A percentile compares a stretch with the other conserved stretches of the same genome.
Evolutionary conservation across 2,888 invertebrate species (phyloP).

Genomic region (Adineta ricciae): DNA sequence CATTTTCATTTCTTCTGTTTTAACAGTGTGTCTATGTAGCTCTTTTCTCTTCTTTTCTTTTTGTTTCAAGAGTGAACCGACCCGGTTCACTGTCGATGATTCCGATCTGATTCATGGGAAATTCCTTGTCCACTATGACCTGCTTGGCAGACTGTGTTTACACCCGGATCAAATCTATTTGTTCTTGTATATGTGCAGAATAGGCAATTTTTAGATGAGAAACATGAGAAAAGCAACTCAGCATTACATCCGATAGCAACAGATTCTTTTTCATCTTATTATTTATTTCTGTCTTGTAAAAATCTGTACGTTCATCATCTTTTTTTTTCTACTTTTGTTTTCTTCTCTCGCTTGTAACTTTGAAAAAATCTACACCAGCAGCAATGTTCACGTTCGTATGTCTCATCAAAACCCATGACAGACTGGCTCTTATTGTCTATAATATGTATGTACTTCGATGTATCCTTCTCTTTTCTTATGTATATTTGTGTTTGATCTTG

Average conservation of each 20-base stretch:
- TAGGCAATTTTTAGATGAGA: not conserved
- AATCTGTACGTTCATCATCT: not conserved
- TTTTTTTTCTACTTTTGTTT: not conserved
- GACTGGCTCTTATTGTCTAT: not conserved
- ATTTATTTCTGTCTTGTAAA: slow-evolving; percentile 9
- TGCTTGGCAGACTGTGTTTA: not conserved
- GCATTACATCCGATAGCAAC: not conserved
- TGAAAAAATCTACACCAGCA: not conserved
- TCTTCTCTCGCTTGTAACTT: not conserved
- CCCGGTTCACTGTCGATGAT: not conserved
- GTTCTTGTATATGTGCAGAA: not conserved
- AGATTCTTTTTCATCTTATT: not conserved
- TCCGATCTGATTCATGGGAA: not conserved
- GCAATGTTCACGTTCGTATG: not conserved
- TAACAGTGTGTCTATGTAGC: not conserved
- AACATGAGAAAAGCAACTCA: not conserved
- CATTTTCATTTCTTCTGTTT: not conserved
- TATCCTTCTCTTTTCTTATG: not conserved
- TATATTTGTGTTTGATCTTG: not conserved
- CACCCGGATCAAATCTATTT: not conserved
- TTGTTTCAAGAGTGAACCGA: not conserved
- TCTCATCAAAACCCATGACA: not conserved
- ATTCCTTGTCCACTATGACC: not conserved
- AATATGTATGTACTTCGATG: not conserved
- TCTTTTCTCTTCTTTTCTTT: not conserved